Evolutionary conservation across 2,888 invertebrate genomes (phyloP), one percentile per base, ranked within the genome.

Genomic region (Cantharis rufa): DNA sequence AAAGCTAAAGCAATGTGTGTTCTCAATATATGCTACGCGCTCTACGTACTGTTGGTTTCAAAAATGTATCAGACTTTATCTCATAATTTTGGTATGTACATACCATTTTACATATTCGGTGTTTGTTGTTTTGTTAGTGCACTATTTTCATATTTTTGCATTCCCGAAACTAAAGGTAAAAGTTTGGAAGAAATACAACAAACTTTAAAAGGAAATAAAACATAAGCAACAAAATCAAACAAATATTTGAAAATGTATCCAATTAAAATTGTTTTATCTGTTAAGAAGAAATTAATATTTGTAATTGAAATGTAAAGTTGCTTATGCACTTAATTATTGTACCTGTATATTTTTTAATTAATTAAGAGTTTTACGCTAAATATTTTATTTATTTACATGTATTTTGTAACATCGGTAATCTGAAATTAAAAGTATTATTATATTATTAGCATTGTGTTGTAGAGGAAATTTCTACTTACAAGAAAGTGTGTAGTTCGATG

Each of bases 111-210:
- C 68, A 79, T 86, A 27, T 87, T 85, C 79, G 79, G 84, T 1
- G 21, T 80, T 5, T 80, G 82, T 61, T 83, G 83, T 28, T 82
- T 85, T 63, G 5, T 83, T 10, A 81, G 83, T 18, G 79, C 83
- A 7, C 72, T 85, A 21, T 79, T 84, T 71, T 81, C 85, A 4
- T 83, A 84, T 75, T 85, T 78, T 78, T 81, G 84, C 75, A 80
- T 88, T 61, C 87, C 87, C 1, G 86, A 88, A 78, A 88, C 87
- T 0, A 86, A 84, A 79, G 87, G 86, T 2, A 87, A 86, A 76
- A 86, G 86, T 10, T 80, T 88, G 28, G 86, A 87, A 74, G 86
- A 87, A 82, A 87, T 87, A 69, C 87, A 88, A 77, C 85, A 87
- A 76, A 77, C 81, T 11, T 81, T 87, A 21, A 70, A 70, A 71